A percentile compares a stretch with the other conserved stretches of the same genome.
Conservation (phyloP, 2,113 vertebrate species). For the Bungarus multicinctus region DNA sequence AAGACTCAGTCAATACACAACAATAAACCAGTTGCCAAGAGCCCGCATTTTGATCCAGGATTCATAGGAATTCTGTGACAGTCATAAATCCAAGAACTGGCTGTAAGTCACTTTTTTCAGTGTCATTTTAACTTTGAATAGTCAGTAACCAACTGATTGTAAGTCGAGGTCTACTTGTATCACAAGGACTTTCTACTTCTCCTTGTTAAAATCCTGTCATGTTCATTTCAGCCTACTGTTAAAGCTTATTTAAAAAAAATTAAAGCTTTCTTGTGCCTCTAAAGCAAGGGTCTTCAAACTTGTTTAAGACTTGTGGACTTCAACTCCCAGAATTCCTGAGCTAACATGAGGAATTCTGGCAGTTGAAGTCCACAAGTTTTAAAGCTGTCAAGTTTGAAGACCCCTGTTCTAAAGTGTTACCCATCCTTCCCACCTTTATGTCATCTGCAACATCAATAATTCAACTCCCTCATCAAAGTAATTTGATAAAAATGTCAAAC, state of each 20-base stretch:
- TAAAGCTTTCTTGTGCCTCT: not conserved
- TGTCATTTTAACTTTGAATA: too few species aligned
- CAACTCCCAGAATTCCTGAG: too few species aligned
- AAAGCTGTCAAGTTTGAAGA: too few species aligned
- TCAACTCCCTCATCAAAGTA: not conserved
- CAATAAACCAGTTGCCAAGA: not conserved
- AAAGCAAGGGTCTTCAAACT: too few species aligned
- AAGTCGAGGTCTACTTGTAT: too few species aligned
- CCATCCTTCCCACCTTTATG: not conserved
- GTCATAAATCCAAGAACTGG: too few species aligned
- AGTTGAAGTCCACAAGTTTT: too few species aligned
- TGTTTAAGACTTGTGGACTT: too few species aligned
- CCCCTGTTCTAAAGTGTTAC: not conserved
- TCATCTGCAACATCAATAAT: not conserved
- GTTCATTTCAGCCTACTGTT: not conserved
- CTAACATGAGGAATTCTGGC: too few species aligned
- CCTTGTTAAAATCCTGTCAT: not conserved
- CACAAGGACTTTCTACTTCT: not conserved
- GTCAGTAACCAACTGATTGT: too few species aligned
- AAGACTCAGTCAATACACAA: too few species aligned
- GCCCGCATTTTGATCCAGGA: not conserved
- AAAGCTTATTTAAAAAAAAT: not conserved
- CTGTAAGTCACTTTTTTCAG: too few species aligned
- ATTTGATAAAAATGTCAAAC: not conserved
- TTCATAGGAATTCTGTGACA: not conserved